phyloP scores from a whole-genome alignment of 2,113 vertebrate species.

The Montifringilla adamsi region DNA sequence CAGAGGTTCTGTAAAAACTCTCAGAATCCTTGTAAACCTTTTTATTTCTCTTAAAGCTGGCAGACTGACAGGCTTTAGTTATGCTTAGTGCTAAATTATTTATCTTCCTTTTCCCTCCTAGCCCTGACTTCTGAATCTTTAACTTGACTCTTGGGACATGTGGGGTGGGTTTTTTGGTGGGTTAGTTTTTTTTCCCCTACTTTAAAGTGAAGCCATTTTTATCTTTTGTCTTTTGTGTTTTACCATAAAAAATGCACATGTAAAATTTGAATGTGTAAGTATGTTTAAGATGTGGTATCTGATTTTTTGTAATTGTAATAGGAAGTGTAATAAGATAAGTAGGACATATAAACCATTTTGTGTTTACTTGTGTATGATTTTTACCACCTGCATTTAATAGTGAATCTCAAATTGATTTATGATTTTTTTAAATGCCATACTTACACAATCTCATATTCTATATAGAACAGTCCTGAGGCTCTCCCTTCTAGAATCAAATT shows the following conservation, averaged over 20 bases:
- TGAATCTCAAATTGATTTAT: neutral
- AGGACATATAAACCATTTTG: neutral
- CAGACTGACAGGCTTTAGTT: constrained; percentile 67
- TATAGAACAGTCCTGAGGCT: neutral
- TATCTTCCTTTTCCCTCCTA: constrained; percentile 61
- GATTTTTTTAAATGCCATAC: neutral
- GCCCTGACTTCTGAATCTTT: constrained; percentile 59
- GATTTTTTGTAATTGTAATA: neutral
- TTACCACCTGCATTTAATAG: neutral
- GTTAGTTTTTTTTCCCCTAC: neutral
- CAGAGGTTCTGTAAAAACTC: constrained; percentile 55
- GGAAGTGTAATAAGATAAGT: neutral
- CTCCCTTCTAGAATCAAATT: neutral
- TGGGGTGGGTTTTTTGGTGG: neutral
- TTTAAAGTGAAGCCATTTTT: constrained; percentile 55
- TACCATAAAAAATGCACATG: neutral
- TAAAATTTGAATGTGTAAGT: neutral
- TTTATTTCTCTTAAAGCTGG: constrained; percentile 60
- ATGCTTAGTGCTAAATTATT: constrained; percentile 73
- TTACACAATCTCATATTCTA: neutral
- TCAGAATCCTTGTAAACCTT: constrained; percentile 56
- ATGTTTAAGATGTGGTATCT: neutral
- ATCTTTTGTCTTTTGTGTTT: constrained; percentile 57
- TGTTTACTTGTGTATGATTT: neutral
- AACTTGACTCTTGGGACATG: constrained; percentile 54